Evolutionary conservation across 2,797 vertebrate species (phyloP).

Genomic region (Typhlichthys eigenmanni): DNA sequence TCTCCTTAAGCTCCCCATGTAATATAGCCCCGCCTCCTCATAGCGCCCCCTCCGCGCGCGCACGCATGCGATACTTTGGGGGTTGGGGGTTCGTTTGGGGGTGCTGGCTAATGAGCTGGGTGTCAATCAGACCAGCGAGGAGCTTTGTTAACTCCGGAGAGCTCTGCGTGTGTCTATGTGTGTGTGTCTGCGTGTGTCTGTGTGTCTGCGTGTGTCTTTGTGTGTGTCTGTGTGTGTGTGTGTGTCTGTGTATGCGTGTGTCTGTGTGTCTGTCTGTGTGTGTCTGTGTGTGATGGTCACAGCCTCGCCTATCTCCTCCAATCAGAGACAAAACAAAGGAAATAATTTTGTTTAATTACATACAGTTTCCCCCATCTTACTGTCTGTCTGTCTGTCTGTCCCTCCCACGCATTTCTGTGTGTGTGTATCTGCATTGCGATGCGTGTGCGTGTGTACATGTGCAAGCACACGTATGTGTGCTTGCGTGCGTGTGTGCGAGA

Average conservation of each 20-base stretch:
- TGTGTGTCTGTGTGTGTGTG: constrained; percentile 24
- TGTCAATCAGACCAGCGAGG: constrained; percentile 73
- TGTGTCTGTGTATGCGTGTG: too few relatives aligned
- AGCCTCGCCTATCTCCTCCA: constrained; percentile 56
- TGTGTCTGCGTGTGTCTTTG: constrained; percentile 20
- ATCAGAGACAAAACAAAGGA: constrained; percentile 62
- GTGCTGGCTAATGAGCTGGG: constrained; percentile 62
- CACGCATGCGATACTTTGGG: not conserved
- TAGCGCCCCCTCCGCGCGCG: constrained; percentile 23
- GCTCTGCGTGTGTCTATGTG: constrained; percentile 40
- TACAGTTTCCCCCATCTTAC: constrained; percentile 38
- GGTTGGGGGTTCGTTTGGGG: constrained; percentile 1
- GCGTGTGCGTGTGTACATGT: not conserved
- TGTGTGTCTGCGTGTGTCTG: not conserved
- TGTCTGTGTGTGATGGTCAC: constrained; percentile 34
- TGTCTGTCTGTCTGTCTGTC: not conserved
- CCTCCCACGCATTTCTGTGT: not conserved
- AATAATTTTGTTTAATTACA: constrained; percentile 64
- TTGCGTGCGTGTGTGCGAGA: not conserved
- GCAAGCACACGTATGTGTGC: not conserved
- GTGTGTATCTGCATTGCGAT: not conserved
- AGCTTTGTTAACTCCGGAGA: constrained; percentile 72
- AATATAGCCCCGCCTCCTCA: constrained; percentile 14
- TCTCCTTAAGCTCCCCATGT: constrained; percentile 30
- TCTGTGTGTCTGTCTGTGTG: not conserved